Base-by-base conservation (phyloP, 2,888 invertebrate species). In the Chorisops tibialis region DNA sequence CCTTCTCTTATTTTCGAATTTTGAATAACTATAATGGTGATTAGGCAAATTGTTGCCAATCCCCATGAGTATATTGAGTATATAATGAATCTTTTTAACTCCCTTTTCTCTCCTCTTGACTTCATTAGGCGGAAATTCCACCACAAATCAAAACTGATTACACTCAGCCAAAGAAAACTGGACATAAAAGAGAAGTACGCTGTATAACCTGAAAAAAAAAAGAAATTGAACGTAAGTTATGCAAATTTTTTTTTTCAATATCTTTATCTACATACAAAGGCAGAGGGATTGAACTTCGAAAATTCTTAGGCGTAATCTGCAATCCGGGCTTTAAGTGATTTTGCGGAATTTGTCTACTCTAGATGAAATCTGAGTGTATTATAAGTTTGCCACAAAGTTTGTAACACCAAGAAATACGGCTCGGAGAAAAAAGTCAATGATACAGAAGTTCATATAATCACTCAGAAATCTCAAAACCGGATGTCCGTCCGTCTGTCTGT, bases 141-240 rank as follows among this genome's bases (percentile, higher is more conserved):
- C 87, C 89, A 92, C 71, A 92, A 86, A 73, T 93, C 92, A 74
- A 91, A 87, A 75, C 91, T 91, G 83, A 92, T 92, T 19, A 91
- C 87, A 72, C 89, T 91, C 71, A 92, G 81, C 92, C 92, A 93
- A 74, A 90, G 88, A 80, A 92, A 92, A 69, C 89, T 88, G 12
- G 87, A 83, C 78, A 91, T 83, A 75, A 91, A 89, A 67, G 85
- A 85, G 77, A 87, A 90, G 75, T 90, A 86, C 49, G 88, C 83
- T 68, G 85, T 81, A 78, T 86, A 87, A 41, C 87, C 90, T 70
- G 43, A 6, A 30, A 14, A 9, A 63, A 61, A 48, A 65, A 43
- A 35, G 22, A 16, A 2, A 51, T 18, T n/a, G n/a, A n/a, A n/a
- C n/a, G n/a, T n/a, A n/a, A n/a, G n/a, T n/a, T n/a, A n/a, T n/a